A percentile compares a stretch with the other conserved stretches of the same genome.
These are phyloP conservation scores for Papilio polytes DNA, from an alignment of 1,140 invertebrate genomes.

Conservation along the genomic window DNA sequence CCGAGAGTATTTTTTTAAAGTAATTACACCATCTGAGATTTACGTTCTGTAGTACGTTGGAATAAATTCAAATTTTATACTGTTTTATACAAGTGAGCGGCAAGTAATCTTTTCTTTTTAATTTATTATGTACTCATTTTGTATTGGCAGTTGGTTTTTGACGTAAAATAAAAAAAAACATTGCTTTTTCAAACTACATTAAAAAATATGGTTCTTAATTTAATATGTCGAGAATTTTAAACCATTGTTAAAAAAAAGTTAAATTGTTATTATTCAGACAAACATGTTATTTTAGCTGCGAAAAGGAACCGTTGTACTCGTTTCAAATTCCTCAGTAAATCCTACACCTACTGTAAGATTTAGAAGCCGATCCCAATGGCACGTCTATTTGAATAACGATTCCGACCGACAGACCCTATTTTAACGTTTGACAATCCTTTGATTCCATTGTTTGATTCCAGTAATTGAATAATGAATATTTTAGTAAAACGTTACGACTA, in stretches of 20 bases:
- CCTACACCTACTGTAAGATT: slow-evolving; percentile 26
- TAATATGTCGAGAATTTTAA: too few species aligned
- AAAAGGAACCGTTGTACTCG: neutral
- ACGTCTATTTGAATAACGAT: slow-evolving; percentile 34
- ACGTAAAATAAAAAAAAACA: too few species aligned
- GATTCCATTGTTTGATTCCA: slow-evolving; percentile 31
- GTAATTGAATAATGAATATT: slow-evolving; percentile 39
- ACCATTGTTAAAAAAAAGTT: too few species aligned
- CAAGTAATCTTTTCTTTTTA: neutral
- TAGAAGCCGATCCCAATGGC: slow-evolving; percentile 13
- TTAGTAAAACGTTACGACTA: slow-evolving; percentile 19
- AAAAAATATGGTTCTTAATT: too few species aligned
- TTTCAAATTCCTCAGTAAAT: slow-evolving; percentile 15
- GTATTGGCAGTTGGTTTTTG: too few species aligned
- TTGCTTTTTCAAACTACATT: too few species aligned
- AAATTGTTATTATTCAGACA: too few species aligned
- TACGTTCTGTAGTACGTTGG: neutral
- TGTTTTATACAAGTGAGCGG: neutral
- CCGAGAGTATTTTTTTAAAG: slow-evolving; percentile 16
- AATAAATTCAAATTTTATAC: neutral
- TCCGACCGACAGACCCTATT: slow-evolving; percentile 32
- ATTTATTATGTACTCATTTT: neutral
- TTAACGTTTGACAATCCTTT: slow-evolving; percentile 36
- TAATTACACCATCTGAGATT: slow-evolving; percentile 21
- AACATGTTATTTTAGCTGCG: neutral